Conservation (phyloP, 2,888 invertebrate species). For the Eledona agricola region DNA sequence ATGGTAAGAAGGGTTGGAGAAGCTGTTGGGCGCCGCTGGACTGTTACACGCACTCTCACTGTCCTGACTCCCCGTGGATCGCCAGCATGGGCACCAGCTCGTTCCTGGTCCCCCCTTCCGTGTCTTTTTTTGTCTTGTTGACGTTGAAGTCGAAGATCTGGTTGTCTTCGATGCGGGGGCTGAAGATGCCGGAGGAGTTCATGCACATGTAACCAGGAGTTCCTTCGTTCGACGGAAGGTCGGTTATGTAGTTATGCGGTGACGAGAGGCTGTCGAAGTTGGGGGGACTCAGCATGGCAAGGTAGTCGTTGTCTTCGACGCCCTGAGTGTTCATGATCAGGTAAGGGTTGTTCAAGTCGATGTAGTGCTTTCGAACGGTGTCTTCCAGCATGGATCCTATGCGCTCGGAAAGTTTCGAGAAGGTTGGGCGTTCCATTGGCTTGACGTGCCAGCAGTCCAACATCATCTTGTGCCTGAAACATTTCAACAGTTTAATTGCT, state of each 20-base stretch:
- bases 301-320: slow-evolving; percentile 71
- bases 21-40: slow-evolving; percentile 49
- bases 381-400: slow-evolving; percentile 85
- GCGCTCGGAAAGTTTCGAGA: slow-evolving; percentile 76
- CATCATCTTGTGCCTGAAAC: slow-evolving; percentile 80
- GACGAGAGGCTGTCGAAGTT: slow-evolving; percentile 73
- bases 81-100: slow-evolving; percentile 68
- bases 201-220: slow-evolving; percentile 70
- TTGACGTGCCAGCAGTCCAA: slow-evolving; percentile 84
- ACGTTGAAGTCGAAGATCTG: slow-evolving; percentile 61
- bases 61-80: slow-evolving; percentile 53
- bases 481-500: no score
- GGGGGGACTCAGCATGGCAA: slow-evolving; percentile 81
- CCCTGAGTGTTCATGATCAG: slow-evolving; percentile 73
- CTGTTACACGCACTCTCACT: slow-evolving; percentile 37
- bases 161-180: slow-evolving; percentile 63
- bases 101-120: slow-evolving; percentile 51
- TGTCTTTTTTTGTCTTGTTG: slow-evolving; percentile 46
- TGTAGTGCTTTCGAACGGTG: slow-evolving; percentile 82
- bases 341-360: slow-evolving; percentile 84
- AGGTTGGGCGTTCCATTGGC: slow-evolving; percentile 81
- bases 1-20: slow-evolving; percentile 60
- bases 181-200: slow-evolving; percentile 68
- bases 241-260: slow-evolving; percentile 66
- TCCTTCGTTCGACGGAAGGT: slow-evolving; percentile 56